phyloP scores from a whole-genome alignment of 2,888 invertebrate species.

The Hyles lineata region DNA sequence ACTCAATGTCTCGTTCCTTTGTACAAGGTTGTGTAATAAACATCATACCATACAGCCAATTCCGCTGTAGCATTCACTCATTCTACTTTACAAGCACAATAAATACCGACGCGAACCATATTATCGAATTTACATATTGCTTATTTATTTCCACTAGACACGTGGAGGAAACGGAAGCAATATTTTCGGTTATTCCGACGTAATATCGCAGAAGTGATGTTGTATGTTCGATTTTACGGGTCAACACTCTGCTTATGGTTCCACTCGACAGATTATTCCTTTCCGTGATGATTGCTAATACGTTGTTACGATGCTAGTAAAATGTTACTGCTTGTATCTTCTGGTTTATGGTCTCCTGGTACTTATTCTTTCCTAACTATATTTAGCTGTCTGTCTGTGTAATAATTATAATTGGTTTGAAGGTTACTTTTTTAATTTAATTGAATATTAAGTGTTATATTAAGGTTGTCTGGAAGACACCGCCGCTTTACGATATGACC shows the following conservation, averaged over 20 bases:
- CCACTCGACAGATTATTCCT: slow-evolving; percentile 24
- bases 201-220: slow-evolving; percentile 37
- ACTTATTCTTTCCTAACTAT: neutral
- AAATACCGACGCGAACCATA: neutral
- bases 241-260: slow-evolving; percentile 38
- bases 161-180: slow-evolving; percentile 32
- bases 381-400: neutral
- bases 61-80: neutral
- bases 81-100: slow-evolving; percentile 13
- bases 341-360: neutral
- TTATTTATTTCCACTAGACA: slow-evolving; percentile 17
- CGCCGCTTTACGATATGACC: no score
- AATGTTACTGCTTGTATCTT: neutral
- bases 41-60: neutral
- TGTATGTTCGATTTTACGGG: slow-evolving; percentile 45
- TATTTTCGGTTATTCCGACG: slow-evolving; percentile 32
- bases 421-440: no score
- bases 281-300: slow-evolving; percentile 2
- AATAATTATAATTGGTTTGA: no score
- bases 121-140: slow-evolving; percentile 25
- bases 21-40: neutral
- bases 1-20: neutral
- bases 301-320: slow-evolving; percentile 15
- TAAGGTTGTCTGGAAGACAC: no score
- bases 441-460: no score